Evolutionary conservation across 2,113 vertebrate species (phyloP).

Genomic region (Epinephelus fuscoguttatus): DNA sequence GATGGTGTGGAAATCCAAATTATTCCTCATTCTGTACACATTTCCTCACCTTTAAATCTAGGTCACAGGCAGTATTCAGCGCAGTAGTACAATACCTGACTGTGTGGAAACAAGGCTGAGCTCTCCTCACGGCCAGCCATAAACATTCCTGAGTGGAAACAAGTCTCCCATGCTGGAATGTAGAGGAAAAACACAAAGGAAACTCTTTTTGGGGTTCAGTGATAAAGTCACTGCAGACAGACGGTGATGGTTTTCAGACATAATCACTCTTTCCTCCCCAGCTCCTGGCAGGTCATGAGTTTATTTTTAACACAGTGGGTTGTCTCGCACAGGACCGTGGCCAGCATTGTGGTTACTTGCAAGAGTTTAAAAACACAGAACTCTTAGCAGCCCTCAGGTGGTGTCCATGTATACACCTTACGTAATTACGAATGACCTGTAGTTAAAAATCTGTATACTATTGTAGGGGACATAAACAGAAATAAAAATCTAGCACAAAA

Average conservation of each 20-base stretch:
- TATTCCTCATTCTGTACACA: not conserved
- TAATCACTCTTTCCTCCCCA: constrained; percentile 20
- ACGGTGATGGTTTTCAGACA: constrained; percentile 7
- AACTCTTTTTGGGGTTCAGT: constrained; percentile 29
- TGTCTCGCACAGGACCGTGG: not conserved
- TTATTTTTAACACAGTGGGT: constrained; percentile 16
- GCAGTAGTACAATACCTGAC: constrained; percentile 16
- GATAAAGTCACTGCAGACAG: constrained; percentile 35
- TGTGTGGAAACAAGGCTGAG: constrained; percentile 24
- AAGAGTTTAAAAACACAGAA: not conserved
- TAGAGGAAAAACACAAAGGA: constrained; percentile 4
- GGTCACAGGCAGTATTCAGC: constrained; percentile 8
- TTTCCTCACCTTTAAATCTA: not conserved
- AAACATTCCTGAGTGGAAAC: constrained; percentile 55
- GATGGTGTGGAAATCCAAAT: not conserved
- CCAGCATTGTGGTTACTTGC: not conserved
- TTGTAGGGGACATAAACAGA: not conserved
- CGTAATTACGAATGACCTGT: too few relatives aligned
- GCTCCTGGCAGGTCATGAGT: constrained; percentile 14
- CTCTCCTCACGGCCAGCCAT: constrained; percentile 2
- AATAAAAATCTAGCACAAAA: not conserved
- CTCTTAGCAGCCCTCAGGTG: too few relatives aligned
- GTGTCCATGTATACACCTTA: not conserved
- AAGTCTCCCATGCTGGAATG: constrained; percentile 14
- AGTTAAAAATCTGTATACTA: not conserved